Percentiles rank a stretch among this genome's conserved stretches.
These are phyloP conservation scores for Drosophila guanche DNA, from an alignment of 1,140 invertebrate species.

Conservation along the genomic window DNA sequence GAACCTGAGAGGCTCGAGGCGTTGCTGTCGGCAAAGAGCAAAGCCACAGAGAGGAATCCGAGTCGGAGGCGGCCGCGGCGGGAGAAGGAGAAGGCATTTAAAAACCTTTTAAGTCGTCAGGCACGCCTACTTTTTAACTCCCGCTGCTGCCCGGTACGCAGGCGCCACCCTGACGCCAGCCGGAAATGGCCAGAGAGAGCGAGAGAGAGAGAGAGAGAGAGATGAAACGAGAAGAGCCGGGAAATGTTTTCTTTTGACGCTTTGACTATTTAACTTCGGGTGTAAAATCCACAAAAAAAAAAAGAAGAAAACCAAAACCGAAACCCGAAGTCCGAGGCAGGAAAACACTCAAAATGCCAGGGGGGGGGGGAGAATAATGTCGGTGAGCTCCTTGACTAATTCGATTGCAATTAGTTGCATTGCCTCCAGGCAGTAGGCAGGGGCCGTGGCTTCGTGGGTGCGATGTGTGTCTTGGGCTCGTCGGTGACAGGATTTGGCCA, in stretches of 20 bases:
- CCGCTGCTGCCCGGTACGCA: constrained; percentile 34
- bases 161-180: constrained; percentile 79
- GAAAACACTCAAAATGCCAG: constrained; percentile 5
- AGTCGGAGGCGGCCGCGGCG: constrained; percentile 24
- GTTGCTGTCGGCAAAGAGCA: constrained; percentile 73
- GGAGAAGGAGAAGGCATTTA: constrained; percentile 59
- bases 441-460: constrained; percentile 42
- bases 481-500: constrained; percentile 72
- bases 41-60: constrained; percentile 30
- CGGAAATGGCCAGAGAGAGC: constrained; percentile 51
- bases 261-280: constrained; percentile 29
- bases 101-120: constrained; percentile 82
- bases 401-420: constrained; percentile 77
- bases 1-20: constrained; percentile 68
- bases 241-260: constrained; percentile 38
- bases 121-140: constrained; percentile 75
- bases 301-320: constrained; percentile 12
- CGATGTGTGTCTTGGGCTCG: constrained; percentile 32
- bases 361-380: constrained; percentile 37
- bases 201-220: background rate
- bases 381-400: constrained; percentile 80
- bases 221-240: background rate
- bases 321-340: background rate
- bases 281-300: constrained; percentile 28
- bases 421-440: constrained; percentile 14